Percentiles rank a stretch among this genome's conserved stretches.
phyloP scores from a whole-genome alignment of 2,113 vertebrate genomes.

The Alligator mississippiensis region DNA sequence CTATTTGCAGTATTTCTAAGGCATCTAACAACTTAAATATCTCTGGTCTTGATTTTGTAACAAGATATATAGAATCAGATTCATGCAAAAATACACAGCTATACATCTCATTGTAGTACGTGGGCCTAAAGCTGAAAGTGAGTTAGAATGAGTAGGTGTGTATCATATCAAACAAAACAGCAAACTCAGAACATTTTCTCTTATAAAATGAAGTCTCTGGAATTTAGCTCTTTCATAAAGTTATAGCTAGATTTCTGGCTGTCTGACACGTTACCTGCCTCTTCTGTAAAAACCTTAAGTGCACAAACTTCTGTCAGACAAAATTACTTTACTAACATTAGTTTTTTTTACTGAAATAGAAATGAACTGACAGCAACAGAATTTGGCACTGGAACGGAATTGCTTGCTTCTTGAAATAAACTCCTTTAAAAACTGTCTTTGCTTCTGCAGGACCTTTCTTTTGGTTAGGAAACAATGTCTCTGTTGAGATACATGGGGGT shows the following conservation, averaged over 20 bases:
- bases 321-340: slow-evolving; percentile 64
- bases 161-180: background rate
- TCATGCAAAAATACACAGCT: background rate
- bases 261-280: slow-evolving; percentile 14
- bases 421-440: slow-evolving; percentile 55
- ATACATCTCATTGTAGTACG: background rate
- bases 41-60: slow-evolving; percentile 21
- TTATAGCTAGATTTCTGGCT: slow-evolving; percentile 11
- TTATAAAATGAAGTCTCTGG: slow-evolving; percentile 14
- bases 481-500: slow-evolving; percentile 57
- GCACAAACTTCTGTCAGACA: slow-evolving; percentile 56
- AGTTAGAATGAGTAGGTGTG: background rate
- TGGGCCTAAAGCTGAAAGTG: background rate
- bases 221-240: slow-evolving; percentile 42
- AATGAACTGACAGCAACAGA: slow-evolving; percentile 69
- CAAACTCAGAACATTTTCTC: slow-evolving; percentile 50
- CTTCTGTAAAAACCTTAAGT: slow-evolving; percentile 41
- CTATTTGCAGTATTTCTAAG: background rate
- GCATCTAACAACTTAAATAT: background rate
- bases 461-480: slow-evolving; percentile 61
- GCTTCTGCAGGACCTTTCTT: slow-evolving; percentile 63
- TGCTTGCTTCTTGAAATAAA: slow-evolving; percentile 74
- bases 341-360: slow-evolving; percentile 66
- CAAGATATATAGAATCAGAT: background rate
- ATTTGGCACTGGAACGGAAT: slow-evolving; percentile 58